Base-by-base conservation (phyloP, 2,888 invertebrate genomes). In the Macaria liturata region DNA sequence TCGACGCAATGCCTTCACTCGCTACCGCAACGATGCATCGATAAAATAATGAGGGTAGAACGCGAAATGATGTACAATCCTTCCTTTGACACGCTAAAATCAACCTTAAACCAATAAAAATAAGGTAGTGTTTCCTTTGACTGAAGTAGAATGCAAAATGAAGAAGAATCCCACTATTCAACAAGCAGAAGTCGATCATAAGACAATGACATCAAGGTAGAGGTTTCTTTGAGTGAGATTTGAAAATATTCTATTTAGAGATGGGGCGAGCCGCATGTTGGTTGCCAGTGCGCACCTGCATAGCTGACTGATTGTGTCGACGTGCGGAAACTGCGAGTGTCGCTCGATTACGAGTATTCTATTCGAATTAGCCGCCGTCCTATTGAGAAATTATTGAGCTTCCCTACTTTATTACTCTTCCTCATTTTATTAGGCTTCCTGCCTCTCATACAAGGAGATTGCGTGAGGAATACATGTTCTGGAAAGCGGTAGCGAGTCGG, bases 281-380 rank as follows among this genome's bases (percentile, higher is more conserved):
- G 53, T 53, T 58, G 58, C 49, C 54, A 47, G 30, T 50, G 54
- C 54, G 54, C 58, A 58, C 58, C 58, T 58, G 58, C 49, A 54
- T 7, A 34, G 9, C 43, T 47, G 58, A 59, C 54, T 59, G 58
- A 59, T 54, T 43, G 53, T 46, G 58, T 49, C 58, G 54, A 50
- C 44, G 54, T 50, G 58, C 46, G 39, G 53, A 47, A 54, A 54
- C 49, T 54, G 31, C 46, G 37, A 54, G 43, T 50, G 54, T 54
- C 34, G 9, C 37, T 31, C 31, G 53, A 43, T 54, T 49, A 58
- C 31, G 53, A 43, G 46, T 49, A 58, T 53, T 58, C 49, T 53
- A 54, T 54, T 46, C 42, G 46, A 54, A 54, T 58, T 54, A 58
- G 49, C 53, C 9, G 40, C 39, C 54, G 45, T 37, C 30, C 40